phyloP scores from a whole-genome alignment of 2,113 vertebrate species.

The Crotalus horridus region DNA sequence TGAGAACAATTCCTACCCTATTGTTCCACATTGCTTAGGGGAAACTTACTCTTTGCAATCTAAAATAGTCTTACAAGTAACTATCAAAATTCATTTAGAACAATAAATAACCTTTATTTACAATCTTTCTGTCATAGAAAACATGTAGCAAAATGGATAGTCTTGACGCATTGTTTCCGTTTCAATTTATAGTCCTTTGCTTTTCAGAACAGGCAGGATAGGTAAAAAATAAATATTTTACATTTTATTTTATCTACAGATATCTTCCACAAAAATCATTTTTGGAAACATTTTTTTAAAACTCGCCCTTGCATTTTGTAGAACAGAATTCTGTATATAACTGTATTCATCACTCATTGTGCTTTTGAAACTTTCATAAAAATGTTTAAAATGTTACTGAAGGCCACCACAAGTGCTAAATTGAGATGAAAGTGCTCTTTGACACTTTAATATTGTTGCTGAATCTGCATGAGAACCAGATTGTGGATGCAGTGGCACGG shows the following conservation, averaged over 20 bases:
- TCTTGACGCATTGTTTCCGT: constrained; percentile 71
- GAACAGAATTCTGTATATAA: constrained; percentile 64
- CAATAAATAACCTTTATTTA: constrained; percentile 86
- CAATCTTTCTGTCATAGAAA: constrained; percentile 74
- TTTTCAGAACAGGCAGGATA: constrained; percentile 58
- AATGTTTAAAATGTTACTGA: constrained; percentile 36
- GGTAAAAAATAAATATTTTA: constrained; percentile 79
- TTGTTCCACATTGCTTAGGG: constrained; percentile 51
- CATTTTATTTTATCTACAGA: constrained; percentile 58
- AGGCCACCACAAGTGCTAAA: constrained; percentile 56
- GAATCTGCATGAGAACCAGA: constrained; percentile 50
- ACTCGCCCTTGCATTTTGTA: constrained; percentile 47
- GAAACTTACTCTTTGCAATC: constrained; percentile 43
- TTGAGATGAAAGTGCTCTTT: constrained; percentile 63
- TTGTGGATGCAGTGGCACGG: constrained; percentile 27
- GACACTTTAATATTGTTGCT: constrained; percentile 45
- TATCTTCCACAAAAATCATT: constrained; percentile 37
- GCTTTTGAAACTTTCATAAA: constrained; percentile 73
- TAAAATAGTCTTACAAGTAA: constrained; percentile 48
- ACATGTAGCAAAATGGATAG: constrained; percentile 68
- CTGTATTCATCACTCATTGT: constrained; percentile 62
- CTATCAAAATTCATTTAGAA: constrained; percentile 65
- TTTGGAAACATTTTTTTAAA: constrained; percentile 24
- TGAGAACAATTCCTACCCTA: constrained; percentile 35
- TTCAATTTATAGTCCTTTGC: constrained; percentile 66